Evolutionary conservation across 2,797 vertebrate species (phyloP), one percentile per base, ranked within the genome.

Genomic region (Lycodopsis pacificus): DNA sequence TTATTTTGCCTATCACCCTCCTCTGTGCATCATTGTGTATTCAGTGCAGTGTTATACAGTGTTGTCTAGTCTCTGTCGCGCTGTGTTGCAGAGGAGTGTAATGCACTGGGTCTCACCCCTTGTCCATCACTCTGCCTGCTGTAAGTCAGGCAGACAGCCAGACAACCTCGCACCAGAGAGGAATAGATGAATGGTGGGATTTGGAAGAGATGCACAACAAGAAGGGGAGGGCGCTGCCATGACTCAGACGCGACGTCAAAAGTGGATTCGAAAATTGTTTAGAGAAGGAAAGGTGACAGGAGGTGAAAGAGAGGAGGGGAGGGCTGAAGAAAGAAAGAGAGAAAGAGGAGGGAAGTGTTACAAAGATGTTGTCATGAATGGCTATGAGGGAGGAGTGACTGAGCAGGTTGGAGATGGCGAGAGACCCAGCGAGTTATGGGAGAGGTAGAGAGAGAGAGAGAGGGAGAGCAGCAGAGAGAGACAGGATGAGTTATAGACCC

Each of bases 401-500:
- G 73, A 85, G 81, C 51, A 71, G 69, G 73, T 80, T 65, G 53
- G 85, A 82, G 85, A 79, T 32, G 68, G 73, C 76, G 72, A 84
- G 79, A 81, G 80, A 79, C 30, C 74, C 40, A 20, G 64, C 86
- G 86, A 91, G 80, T 92, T 91, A 89, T 88, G 77, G 77, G 66
- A 69, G 71, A 81, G 81, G 67, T 13, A 70, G 78, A 38, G 70
- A 70, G 57, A 53, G 71, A 72, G 63, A 56, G 71, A 74, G 54
- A 38, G 77, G 73, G 76, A 48, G 76, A 69, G 71, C 59, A 65
- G 58, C 0, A n/a, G 62, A 84, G 79, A 89, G 77, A 74, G 86
- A 87, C 81, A 77, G 67, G 80, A 87, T 91, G 89, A 92, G 86
- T 90, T 93, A 91, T 81, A 68, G 84, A 89, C 53, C 63, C 58